These are phyloP conservation scores for Entomobrya multifasciata DNA, from an alignment of 2,888 invertebrate genomes.

Conservation along the genomic window DNA sequence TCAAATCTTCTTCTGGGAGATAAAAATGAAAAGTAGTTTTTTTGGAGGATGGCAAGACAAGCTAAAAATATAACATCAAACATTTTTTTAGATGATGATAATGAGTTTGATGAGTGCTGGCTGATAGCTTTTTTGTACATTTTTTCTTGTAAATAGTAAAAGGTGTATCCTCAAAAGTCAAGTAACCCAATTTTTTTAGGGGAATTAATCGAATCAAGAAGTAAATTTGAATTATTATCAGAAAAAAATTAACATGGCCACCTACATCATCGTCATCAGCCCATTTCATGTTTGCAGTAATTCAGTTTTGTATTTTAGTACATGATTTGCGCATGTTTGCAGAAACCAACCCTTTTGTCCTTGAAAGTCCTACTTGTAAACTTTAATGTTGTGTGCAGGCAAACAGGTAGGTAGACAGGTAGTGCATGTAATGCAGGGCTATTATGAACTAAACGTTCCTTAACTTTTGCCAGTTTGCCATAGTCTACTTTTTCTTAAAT, in stretches of 20 bases:
- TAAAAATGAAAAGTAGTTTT: conserved; percentile 3
- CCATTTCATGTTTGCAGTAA: not conserved
- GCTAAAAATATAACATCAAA: too few species aligned
- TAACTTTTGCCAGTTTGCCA: not conserved
- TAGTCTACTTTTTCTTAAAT: conserved; percentile 32
- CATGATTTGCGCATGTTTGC: not conserved
- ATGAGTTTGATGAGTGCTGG: too few species aligned
- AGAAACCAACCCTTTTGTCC: conserved; percentile 46
- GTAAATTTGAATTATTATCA: conserved; percentile 10
- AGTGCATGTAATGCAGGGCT: not conserved
- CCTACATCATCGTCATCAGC: not conserved
- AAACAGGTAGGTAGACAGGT: not conserved
- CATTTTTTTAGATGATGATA: too few species aligned
- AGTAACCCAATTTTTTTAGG: conserved; percentile 13
- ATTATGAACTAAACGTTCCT: not conserved
- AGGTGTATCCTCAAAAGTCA: too few species aligned
- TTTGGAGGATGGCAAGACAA: not conserved
- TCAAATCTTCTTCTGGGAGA: not conserved
- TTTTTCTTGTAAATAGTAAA: too few species aligned
- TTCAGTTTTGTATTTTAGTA: not conserved
- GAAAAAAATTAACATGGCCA: too few species aligned
- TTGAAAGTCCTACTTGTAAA: conserved; percentile 24
- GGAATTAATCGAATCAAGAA: conserved; percentile 22
- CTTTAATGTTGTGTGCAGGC: not conserved
- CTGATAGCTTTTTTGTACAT: too few species aligned